Conservation (phyloP, 2,113 vertebrate species). For the Rhagologus leucostigma region DNA sequence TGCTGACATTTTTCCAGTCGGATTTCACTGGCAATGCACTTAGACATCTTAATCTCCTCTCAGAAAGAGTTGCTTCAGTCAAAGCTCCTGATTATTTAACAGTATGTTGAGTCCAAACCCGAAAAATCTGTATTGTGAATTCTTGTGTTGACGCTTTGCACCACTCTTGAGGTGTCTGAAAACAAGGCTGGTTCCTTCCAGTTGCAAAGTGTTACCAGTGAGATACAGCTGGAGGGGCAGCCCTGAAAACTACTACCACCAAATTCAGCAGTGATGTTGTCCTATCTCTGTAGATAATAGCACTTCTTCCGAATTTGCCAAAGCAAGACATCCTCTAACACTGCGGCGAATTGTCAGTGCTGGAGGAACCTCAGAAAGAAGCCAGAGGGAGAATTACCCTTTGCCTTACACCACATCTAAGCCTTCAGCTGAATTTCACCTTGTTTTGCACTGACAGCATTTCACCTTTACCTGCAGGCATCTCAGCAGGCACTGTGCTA, state of each 20-base stretch:
- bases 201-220: neutral
- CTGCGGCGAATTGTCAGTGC: neutral
- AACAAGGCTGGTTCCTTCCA: neutral
- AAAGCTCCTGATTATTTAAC: neutral
- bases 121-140: neutral
- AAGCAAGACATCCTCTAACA: neutral
- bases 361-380: neutral
- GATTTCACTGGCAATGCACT: neutral
- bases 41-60: neutral
- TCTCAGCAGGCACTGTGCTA: neutral
- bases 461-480: neutral
- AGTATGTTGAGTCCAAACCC: neutral
- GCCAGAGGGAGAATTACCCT: neutral
- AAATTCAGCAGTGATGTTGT: neutral
- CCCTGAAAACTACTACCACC: neutral
- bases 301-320: neutral
- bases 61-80: neutral
- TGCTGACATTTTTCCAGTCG: neutral
- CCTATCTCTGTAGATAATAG: neutral
- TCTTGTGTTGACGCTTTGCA: neutral
- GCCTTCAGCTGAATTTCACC: neutral
- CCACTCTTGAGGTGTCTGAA: neutral
- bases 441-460: neutral
- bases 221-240: accelerated
- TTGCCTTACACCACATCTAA: neutral